Conservation (phyloP, 2,113 vertebrate species). For the Dendrocopos noguchii region DNA sequence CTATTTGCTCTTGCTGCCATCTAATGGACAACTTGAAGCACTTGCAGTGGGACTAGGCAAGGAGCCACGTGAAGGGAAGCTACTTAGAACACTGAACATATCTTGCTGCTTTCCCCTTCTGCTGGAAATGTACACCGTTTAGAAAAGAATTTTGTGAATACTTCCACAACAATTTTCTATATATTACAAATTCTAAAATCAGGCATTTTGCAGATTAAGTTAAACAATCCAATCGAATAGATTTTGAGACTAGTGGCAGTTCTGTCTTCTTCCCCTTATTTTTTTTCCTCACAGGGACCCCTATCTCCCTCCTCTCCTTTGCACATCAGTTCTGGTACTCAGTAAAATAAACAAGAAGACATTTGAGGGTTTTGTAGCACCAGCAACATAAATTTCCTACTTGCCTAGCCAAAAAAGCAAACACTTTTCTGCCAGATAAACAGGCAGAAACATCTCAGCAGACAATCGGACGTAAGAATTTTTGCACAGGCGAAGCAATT, state of each 20-base stretch:
- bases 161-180: neutral
- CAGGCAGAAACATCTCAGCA: neutral
- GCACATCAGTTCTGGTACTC: neutral
- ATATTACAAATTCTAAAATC: neutral
- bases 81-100: neutral
- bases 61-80: neutral
- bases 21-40: neutral
- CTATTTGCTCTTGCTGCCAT: constrained; percentile 41
- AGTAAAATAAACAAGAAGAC: neutral
- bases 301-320: neutral
- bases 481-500: neutral
- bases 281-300: neutral
- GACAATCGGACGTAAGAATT: neutral
- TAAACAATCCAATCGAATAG: neutral
- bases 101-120: neutral
- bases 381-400: neutral
- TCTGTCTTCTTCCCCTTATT: neutral
- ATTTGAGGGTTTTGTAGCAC: neutral
- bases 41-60: neutral
- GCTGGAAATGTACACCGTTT: neutral
- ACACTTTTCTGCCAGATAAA: neutral
- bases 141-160: neutral
- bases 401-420: neutral
- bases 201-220: neutral
- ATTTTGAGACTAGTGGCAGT: neutral